A percentile compares a stretch with the other conserved stretches of the same genome.
phyloP scores from a whole-genome alignment of 2,888 invertebrate genomes.

The Lymantria monacha region DNA sequence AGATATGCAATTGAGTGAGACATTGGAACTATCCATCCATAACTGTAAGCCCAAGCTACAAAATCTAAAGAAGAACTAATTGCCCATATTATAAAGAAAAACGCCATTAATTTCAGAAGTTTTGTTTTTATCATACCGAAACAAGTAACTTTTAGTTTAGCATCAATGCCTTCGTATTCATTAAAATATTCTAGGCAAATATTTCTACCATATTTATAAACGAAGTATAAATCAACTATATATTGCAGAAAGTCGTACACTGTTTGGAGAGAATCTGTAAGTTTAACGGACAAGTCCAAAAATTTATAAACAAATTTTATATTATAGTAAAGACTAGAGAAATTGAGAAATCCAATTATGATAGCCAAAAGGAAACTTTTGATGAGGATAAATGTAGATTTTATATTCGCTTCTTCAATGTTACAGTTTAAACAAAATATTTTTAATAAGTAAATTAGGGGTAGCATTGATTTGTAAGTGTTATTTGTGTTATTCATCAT shows the following conservation, averaged over 20 bases:
- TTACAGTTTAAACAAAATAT: conserved; percentile 49
- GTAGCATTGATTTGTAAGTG: conserved; percentile 34
- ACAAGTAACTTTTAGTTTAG: conserved; percentile 41
- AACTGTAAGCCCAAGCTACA: conserved; percentile 47
- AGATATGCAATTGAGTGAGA: conserved; percentile 47
- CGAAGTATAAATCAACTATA: conserved; percentile 52
- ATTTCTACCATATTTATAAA: conserved; percentile 54
- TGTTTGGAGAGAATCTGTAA: conserved; percentile 56
- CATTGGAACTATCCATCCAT: conserved; percentile 40
- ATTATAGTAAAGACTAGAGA: conserved; percentile 49
- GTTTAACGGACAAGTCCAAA: conserved; percentile 46
- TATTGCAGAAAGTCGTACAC: conserved; percentile 56
- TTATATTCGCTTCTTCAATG: conserved; percentile 16
- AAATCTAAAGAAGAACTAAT: conserved; percentile 46
- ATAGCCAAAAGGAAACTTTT: conserved; percentile 25
- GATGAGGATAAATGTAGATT: conserved; percentile 13
- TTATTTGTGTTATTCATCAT: background rate
- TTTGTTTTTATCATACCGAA: conserved; percentile 38
- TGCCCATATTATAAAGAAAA: conserved; percentile 46
- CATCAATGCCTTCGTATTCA: conserved; percentile 54
- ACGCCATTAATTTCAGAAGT: conserved; percentile 36
- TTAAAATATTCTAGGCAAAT: conserved; percentile 50
- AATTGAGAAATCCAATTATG: conserved; percentile 37
- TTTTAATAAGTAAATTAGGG: conserved; percentile 43
- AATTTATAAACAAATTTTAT: conserved; percentile 32